A percentile compares a stretch with the other conserved stretches of the same genome.
phyloP scores from a whole-genome alignment of 2,888 invertebrate genomes.

The Mamestra brassicae region DNA sequence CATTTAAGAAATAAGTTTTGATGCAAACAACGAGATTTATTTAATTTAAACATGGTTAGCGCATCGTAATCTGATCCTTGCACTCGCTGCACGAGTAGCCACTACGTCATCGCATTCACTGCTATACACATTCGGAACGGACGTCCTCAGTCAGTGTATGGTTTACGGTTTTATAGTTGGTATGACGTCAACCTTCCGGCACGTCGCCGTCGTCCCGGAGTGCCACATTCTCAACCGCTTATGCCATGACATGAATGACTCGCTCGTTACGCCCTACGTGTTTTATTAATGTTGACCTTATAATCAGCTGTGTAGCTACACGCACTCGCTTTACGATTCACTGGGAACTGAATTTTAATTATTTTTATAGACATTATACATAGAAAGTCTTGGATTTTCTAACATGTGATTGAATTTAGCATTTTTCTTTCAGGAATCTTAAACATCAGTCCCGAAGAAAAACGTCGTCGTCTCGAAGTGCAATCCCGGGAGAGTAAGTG shows the following conservation, averaged over 20 bases:
- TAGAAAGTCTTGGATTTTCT: neutral
- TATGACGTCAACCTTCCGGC: conserved; percentile 85
- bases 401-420: conserved; percentile 25
- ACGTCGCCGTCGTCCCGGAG: conserved; percentile 71
- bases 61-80: conserved; percentile 65
- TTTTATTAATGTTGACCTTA: conserved; percentile 78
- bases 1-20: conserved; percentile 26
- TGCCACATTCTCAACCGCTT: conserved; percentile 76
- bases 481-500: conserved; percentile 94
- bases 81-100: conserved; percentile 70
- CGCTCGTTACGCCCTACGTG: conserved; percentile 72
- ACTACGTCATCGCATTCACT: conserved; percentile 76
- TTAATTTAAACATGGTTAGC: conserved; percentile 27
- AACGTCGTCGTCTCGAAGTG: conserved; percentile 92
- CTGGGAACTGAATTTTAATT: conserved; percentile 11
- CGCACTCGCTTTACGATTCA: conserved; percentile 59
- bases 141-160: conserved; percentile 82
- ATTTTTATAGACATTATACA: neutral
- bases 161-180: conserved; percentile 78
- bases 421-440: conserved; percentile 88
- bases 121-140: conserved; percentile 80
- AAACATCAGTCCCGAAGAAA: conserved; percentile 93
- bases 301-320: conserved; percentile 75
- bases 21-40: conserved; percentile 16
- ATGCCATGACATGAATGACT: conserved; percentile 81